Conservation (phyloP, 2,797 vertebrate species). For the Coilia nasus region DNA sequence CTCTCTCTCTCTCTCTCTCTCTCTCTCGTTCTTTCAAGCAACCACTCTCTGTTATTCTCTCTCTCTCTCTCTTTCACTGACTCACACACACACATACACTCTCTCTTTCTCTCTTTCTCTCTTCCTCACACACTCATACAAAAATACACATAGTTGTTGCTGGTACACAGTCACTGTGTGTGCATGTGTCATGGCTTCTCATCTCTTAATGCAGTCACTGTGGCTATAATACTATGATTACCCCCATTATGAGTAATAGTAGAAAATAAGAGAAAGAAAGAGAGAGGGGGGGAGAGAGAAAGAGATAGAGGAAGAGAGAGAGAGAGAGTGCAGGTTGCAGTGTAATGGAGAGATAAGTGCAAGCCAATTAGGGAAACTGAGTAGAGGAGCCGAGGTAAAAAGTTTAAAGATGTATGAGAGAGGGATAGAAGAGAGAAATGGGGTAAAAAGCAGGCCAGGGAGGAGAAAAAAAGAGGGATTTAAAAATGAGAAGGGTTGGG, state of each 20-base stretch:
- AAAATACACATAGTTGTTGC: conserved; percentile 42
- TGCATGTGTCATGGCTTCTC: conserved; percentile 64
- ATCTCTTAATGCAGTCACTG: conserved; percentile 61
- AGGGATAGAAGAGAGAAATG: neutral
- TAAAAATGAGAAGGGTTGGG: neutral
- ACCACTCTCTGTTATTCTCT: no score
- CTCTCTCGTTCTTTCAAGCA: no score
- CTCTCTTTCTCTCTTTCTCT: neutral
- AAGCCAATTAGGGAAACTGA: neutral
- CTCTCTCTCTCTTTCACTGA: neutral
- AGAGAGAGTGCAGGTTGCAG: neutral
- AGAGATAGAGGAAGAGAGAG: conserved; percentile 30
- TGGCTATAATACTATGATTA: conserved; percentile 69
- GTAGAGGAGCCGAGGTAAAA: neutral
- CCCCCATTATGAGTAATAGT: conserved; percentile 58
- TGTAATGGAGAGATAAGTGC: neutral
- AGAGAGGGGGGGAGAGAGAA: conserved; percentile 23
- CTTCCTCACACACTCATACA: neutral
- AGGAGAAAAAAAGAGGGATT: neutral
- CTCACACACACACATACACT: neutral
- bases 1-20: neutral
- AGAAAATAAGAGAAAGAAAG: conserved; percentile 26
- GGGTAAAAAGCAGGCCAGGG: neutral
- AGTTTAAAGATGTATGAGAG: neutral
- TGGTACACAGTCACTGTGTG: conserved; percentile 50